phyloP scores from a whole-genome alignment of 1,140 invertebrate genomes.

The Caenorhabditis briggsae region DNA sequence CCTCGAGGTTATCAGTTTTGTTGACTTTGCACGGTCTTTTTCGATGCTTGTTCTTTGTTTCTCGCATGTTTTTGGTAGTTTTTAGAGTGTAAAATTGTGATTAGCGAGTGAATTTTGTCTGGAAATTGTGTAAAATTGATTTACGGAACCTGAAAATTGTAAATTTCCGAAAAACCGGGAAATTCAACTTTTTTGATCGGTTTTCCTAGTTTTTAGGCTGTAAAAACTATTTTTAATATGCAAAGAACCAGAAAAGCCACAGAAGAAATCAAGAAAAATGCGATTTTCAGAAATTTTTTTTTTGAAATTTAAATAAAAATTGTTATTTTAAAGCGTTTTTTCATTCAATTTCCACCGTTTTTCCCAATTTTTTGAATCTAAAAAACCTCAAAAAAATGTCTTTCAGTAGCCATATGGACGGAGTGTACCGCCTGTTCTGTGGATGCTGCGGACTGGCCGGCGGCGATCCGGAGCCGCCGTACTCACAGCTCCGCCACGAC shows the following conservation, averaged over 20 bases:
- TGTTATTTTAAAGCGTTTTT: too few relatives aligned
- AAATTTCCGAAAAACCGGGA: too few relatives aligned
- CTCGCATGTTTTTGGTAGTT: background rate
- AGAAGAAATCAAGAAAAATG: too few relatives aligned
- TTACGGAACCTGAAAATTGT: too few relatives aligned
- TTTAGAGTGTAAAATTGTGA: background rate
- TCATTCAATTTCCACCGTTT: background rate
- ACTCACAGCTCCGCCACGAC: slow-evolving; percentile 39
- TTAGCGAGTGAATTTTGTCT: too few relatives aligned
- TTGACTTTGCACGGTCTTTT: background rate
- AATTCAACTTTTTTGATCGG: too few relatives aligned
- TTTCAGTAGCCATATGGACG: slow-evolving; percentile 12
- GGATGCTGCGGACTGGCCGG: slow-evolving; percentile 20
- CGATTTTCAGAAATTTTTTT: too few relatives aligned
- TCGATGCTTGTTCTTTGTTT: slow-evolving; percentile 16
- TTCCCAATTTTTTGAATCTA: background rate
- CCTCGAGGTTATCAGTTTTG: background rate
- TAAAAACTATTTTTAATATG: too few relatives aligned
- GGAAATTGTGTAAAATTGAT: too few relatives aligned
- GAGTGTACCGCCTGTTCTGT: slow-evolving; percentile 25
- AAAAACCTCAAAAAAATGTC: background rate
- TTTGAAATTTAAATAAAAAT: too few relatives aligned
- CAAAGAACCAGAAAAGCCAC: too few relatives aligned
- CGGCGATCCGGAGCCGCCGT: slow-evolving; percentile 2
- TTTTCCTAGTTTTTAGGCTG: too few relatives aligned